These are phyloP conservation scores for Microplitis mediator DNA, from an alignment of 1,140 invertebrate species.

Conservation along the genomic window DNA sequence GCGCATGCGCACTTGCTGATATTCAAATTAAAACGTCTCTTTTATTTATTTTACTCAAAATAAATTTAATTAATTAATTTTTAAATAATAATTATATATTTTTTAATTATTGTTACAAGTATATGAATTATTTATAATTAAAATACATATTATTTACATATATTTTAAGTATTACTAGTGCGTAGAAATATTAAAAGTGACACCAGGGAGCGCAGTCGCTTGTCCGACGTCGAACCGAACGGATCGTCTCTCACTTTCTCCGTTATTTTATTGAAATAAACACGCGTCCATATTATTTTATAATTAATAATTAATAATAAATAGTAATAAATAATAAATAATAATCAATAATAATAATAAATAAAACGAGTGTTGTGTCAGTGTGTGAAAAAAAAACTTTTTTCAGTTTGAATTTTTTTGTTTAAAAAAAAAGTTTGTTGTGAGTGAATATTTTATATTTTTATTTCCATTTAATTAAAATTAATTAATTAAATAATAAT, in stretches of 20 bases:
- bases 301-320: not conserved
- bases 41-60: too few species aligned
- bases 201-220: slow-evolving; percentile 28
- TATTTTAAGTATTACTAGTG: too few species aligned
- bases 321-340: not conserved
- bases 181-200: not conserved
- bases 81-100: too few species aligned
- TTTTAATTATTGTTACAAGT: too few species aligned
- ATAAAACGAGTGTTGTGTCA: not conserved
- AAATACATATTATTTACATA: too few species aligned
- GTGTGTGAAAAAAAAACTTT: not conserved
- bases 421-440: not conserved
- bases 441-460: not conserved
- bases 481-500: not conserved
- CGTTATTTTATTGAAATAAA: not conserved
- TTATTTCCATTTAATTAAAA: not conserved
- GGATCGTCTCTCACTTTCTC: slow-evolving; percentile 11
- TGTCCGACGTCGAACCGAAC: slow-evolving; percentile 25
- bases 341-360: too few species aligned
- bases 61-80: too few species aligned
- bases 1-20: too few species aligned
- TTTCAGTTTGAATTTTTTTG: not conserved
- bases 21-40: too few species aligned
- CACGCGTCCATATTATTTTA: not conserved
- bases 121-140: too few species aligned